Conservation (phyloP, 92 coral and sea anemone species). For the Siderastrea radians region DNA sequence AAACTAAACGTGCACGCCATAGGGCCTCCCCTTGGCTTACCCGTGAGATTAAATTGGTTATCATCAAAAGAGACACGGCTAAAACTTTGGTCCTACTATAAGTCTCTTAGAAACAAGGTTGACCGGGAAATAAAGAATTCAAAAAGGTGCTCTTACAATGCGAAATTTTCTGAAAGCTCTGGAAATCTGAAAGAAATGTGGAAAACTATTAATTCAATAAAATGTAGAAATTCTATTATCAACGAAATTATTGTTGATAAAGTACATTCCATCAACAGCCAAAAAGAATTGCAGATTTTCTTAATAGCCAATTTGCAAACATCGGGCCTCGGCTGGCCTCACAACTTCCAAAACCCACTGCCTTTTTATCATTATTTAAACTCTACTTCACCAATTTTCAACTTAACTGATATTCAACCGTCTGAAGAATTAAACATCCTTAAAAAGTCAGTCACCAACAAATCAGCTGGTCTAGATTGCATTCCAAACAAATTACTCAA, state of each 20-base stretch:
- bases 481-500: too few species aligned
- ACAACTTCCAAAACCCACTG: too few species aligned
- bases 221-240: neutral
- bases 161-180: neutral
- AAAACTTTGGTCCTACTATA: neutral
- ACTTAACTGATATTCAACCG: neutral
- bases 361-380: too few species aligned
- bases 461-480: neutral
- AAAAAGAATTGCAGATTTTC: neutral
- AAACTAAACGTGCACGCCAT: neutral
- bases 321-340: too few species aligned
- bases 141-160: neutral
- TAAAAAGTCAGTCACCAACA: neutral
- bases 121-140: neutral
- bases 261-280: neutral
- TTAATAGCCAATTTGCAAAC: too few species aligned
- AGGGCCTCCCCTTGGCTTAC: neutral
- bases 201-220: too few species aligned
- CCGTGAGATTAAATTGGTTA: neutral
- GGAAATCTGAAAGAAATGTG: conserved; percentile 1
- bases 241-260: neutral
- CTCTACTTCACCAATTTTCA: neutral
- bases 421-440: neutral
- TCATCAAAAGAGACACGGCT: neutral
- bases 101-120: neutral